Evolutionary conservation across 1,140 invertebrate genomes (phyloP), one percentile per base, ranked within the genome.

Genomic region (Caerostris darwini): DNA sequence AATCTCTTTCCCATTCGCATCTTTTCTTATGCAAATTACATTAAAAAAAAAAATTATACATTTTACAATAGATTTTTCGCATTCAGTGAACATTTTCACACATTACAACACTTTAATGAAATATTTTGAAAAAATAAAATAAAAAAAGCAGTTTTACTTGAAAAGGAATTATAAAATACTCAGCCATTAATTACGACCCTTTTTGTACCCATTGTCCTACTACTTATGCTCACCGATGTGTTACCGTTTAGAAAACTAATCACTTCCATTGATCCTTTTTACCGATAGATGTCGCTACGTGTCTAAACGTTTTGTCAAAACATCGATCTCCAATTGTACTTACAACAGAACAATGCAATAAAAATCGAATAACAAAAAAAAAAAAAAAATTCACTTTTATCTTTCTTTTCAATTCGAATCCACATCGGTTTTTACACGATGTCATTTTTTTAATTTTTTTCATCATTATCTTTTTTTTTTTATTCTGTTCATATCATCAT

Each of bases 381-480:
- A 88, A 61, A 94, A 93, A 90, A 92, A 88, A 94, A 88, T 54
- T 61, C 67, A 50, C 86, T 89, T 94, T 94, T 94, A 94, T 94
- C 92, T 88, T 34, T 88, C 83, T 92, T 77, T 92, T 77, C 57
- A 94, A 58, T 94, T 82, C 85, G 61, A 94, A 94, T 94, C 92
- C 92, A 82, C 92, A 94, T 94, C 71, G 92, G 92, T 94, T 94
- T 94, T 94, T 94, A 94, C 92, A 89, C 19, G 69, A 91, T 59
- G 6, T 19, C n/a, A 19, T 17, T n/a, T 81, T 81, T 81, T 81
- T n/a, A n/a, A 14, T 50, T 67, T 69, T 53, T 54, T 56, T 34
- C 34, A 34, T 34, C 34, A 34, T 34, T 34, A 34, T 34, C 59
- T 67, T 64, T 77, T 90, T 54, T 61, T 59, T 81, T 90, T 90